Evolutionary conservation across 2,113 vertebrate species (phyloP).

Genomic region (Ageneiosus marmoratus): DNA sequence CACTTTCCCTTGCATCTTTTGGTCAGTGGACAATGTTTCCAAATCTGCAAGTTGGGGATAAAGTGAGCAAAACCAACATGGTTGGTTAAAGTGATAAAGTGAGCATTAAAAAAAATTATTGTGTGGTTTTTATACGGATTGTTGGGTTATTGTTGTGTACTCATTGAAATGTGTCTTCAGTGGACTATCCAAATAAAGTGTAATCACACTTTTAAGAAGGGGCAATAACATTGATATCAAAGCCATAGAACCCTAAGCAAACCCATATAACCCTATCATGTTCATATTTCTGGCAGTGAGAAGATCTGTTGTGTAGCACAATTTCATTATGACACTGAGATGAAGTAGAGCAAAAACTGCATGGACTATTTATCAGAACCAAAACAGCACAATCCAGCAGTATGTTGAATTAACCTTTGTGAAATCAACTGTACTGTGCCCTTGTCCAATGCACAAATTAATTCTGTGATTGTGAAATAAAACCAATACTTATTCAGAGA

Average conservation of each 20-base stretch:
- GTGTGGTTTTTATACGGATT: too few species aligned
- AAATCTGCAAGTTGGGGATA: neutral
- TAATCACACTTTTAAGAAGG: neutral
- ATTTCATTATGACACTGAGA: neutral
- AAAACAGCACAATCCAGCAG: neutral
- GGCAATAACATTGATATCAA: neutral
- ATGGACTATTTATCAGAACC: neutral
- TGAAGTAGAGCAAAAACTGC: neutral
- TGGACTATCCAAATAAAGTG: neutral
- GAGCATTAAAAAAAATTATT: neutral
- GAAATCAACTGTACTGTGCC: neutral
- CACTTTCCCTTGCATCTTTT: neutral
- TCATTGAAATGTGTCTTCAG: too few species aligned
- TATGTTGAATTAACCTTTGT: neutral
- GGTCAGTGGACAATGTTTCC: neutral
- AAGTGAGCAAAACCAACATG: neutral
- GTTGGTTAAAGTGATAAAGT: neutral
- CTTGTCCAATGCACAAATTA: neutral
- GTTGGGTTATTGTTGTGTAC: too few species aligned
- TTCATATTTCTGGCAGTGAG: neutral
- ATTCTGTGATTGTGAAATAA: neutral
- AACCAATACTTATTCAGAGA: neutral
- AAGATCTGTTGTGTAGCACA: neutral
- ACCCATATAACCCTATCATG: neutral
- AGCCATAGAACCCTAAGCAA: neutral